Evolutionary conservation across 2,888 invertebrate genomes (phyloP).

Genomic region (Hanleya hanleyi): DNA sequence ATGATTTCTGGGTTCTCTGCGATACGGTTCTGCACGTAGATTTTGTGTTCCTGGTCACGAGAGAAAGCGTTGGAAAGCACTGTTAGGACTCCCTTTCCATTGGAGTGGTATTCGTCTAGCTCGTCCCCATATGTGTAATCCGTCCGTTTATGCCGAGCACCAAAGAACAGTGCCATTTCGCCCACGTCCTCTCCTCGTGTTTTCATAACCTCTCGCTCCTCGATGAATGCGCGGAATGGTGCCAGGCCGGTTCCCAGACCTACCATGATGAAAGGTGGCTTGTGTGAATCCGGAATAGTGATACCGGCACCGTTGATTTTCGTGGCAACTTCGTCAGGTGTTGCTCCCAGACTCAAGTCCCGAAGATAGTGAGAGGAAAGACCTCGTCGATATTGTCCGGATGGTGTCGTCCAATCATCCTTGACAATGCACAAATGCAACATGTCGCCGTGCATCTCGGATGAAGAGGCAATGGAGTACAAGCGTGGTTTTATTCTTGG

Average conservation of each 20-base stretch:
- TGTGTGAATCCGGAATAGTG: conserved; percentile 38
- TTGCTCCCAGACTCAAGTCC: conserved; percentile 20
- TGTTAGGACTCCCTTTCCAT: conserved; percentile 40
- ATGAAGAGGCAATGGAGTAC: conserved; percentile 42
- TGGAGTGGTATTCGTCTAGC: conserved; percentile 39
- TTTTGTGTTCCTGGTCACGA: conserved; percentile 44
- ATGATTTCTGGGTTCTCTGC: conserved; percentile 40
- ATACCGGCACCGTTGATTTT: conserved; percentile 45
- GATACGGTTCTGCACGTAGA: conserved; percentile 45
- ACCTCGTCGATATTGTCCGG: conserved; percentile 28
- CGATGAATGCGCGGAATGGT: conserved; percentile 41
- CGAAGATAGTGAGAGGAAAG: conserved; percentile 32
- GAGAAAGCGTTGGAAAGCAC: conserved; percentile 33
- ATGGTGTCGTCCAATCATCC: conserved; percentile 38
- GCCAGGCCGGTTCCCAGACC: conserved; percentile 45
- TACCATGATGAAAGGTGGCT: conserved; percentile 40
- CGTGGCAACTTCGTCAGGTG: conserved; percentile 26
- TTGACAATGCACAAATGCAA: conserved; percentile 46
- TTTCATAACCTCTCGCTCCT: conserved; percentile 39
- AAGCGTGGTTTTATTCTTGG: conserved; percentile 43
- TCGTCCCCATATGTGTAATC: conserved; percentile 47
- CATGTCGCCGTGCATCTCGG: conserved; percentile 39
- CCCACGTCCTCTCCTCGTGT: conserved; percentile 36
- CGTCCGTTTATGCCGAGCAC: conserved; percentile 38
- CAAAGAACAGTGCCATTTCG: conserved; percentile 45